Percentiles rank a stretch among this genome's conserved stretches.
Conservation (phyloP, 1,140 invertebrate genomes). For the Yoshiicerus persimilis region DNA sequence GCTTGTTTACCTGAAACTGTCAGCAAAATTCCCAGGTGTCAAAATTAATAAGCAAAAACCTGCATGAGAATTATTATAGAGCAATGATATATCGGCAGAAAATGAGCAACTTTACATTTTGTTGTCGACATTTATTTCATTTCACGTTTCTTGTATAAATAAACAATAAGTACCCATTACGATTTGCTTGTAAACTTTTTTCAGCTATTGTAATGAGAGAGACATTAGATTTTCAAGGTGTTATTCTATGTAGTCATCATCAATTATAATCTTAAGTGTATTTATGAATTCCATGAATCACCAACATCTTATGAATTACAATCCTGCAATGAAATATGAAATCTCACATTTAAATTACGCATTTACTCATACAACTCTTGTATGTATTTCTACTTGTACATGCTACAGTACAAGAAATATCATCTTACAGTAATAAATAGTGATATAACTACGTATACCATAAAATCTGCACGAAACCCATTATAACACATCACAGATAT, state of each 20-base stretch:
- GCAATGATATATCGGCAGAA: neutral
- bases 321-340: neutral
- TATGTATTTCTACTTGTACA: neutral
- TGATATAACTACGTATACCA: too few relatives aligned
- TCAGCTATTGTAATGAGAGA: neutral
- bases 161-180: neutral
- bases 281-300: neutral
- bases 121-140: neutral
- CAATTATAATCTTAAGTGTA: neutral
- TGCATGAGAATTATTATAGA: slow-evolving; percentile 9
- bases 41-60: slow-evolving; percentile 39
- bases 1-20: slow-evolving; percentile 18
- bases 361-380: neutral
- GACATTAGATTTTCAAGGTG: neutral
- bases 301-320: neutral
- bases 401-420: too few relatives aligned
- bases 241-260: neutral
- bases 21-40: slow-evolving; percentile 28
- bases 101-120: neutral
- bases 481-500: too few relatives aligned
- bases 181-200: neutral
- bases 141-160: neutral
- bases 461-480: too few relatives aligned
- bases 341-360: neutral
- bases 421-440: too few relatives aligned